Conservation (phyloP, 2,888 invertebrate genomes). For the Marasmarcha lunaedactyla region DNA sequence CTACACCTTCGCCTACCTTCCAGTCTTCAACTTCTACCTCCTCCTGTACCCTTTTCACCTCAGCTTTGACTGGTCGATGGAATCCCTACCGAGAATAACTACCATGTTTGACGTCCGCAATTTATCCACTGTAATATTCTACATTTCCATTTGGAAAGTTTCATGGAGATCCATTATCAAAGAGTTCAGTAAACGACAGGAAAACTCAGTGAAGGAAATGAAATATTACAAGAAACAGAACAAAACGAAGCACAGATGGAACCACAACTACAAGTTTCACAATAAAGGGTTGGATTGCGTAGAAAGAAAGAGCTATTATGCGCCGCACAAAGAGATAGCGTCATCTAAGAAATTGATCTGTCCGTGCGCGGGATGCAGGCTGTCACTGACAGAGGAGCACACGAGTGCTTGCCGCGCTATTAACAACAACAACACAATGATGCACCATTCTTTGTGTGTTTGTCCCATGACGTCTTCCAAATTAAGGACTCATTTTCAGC, state of each 20-base stretch:
- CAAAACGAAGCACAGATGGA: conserved; percentile 56
- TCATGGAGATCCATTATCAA: conserved; percentile 44
- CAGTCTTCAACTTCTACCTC: conserved; percentile 90
- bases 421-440: conserved; percentile 78
- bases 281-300: conserved; percentile 48
- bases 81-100: conserved; percentile 89
- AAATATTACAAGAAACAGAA: conserved; percentile 54
- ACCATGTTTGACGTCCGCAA: conserved; percentile 84
- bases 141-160: conserved; percentile 64
- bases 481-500: conserved; percentile 33
- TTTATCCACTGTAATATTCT: conserved; percentile 80
- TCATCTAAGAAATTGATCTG: conserved; percentile 51
- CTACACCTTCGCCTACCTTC: conserved; percentile 92
- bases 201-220: conserved; percentile 33
- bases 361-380: conserved; percentile 77
- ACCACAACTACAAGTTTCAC: conserved; percentile 48
- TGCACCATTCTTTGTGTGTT: conserved; percentile 61
- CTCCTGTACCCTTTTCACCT: conserved; percentile 87
- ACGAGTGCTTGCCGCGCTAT: conserved; percentile 76
- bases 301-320: conserved; percentile 48
- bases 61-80: conserved; percentile 99
- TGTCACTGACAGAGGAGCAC: conserved; percentile 75
- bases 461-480: conserved; percentile 38
- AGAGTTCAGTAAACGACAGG: conserved; percentile 46
- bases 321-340: conserved; percentile 44